Base-by-base conservation (phyloP, 1,140 invertebrate species). In the Orius laevigatus region DNA sequence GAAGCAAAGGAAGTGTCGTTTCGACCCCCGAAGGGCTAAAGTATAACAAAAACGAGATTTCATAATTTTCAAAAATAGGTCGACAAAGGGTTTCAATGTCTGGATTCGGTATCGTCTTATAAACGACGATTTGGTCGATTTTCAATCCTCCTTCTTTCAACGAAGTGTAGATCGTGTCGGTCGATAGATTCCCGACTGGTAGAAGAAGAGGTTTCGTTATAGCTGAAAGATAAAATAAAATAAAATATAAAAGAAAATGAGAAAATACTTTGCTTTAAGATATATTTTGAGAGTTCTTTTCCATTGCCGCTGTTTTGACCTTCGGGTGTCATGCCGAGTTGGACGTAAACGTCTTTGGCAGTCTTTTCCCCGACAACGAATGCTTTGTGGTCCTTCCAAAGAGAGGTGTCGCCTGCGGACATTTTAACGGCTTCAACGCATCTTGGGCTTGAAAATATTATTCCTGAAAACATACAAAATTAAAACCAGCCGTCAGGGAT, bases 361-460 rank as follows among this genome's bases (percentile, higher is more conserved):
- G 40, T 42, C 16, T 42, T 42, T 19, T 42, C 40, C 2, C 40
- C 40, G 4, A 42, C 40, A 3, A 19, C 40, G 19, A 42, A 42
- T 4, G 40, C 40, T 4, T 16, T 16, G 12, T 15, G 12, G 40
- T 16, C 16, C 4, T 14, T 11, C 40, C 40, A 42, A 19, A 19
- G n/a, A 15, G 12, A 16, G 14, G 10, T 16, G 8, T 19, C 19
- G n/a, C 10, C 4, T 16, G 14, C 4, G 4, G 16, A 16, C 19
- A 11, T 42, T 19, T 38, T 19, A 19, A 42, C 40, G 5, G 40
- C 40, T 19, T 42, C 40, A 3, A 42, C 40, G 5, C 14, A 14
- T 19, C 40, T 42, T 5, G 40, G 40, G 11, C 40, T 42, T 11
- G 40, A 42, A 19, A 42, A 42, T 14, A 42, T 42, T 14, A 42